phyloP scores from a whole-genome alignment of 2,113 vertebrate species.

The Prionailurus viverrinus region DNA sequence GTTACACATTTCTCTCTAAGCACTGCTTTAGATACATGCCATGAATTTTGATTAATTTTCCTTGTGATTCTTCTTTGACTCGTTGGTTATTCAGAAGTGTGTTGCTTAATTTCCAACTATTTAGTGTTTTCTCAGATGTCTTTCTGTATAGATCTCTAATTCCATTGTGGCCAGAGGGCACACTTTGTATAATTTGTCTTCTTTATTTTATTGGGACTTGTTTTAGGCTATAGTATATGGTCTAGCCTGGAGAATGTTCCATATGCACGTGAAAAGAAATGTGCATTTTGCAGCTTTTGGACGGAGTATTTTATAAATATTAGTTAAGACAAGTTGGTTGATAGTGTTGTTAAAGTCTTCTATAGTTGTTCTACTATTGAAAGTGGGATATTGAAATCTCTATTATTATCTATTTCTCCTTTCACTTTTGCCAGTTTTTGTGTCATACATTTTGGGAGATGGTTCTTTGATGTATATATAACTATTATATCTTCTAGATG shows the following conservation, averaged over 20 bases:
- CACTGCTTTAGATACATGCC: neutral
- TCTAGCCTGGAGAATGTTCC: slow-evolving; percentile 29
- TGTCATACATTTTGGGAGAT: neutral
- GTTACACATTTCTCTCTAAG: neutral
- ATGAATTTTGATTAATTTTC: neutral
- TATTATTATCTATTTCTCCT: neutral
- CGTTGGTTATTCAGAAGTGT: neutral
- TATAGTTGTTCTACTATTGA: neutral
- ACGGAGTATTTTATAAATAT: slow-evolving; percentile 8
- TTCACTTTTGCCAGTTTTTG: neutral
- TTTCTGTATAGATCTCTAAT: neutral
- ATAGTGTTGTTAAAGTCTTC: neutral
- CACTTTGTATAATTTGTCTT: neutral
- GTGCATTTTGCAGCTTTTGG: neutral
- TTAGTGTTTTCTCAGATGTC: neutral
- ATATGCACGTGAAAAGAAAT: neutral
- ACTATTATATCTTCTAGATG: neutral
- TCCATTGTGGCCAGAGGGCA: neutral
- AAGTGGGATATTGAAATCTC: neutral
- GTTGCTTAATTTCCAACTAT: slow-evolving; percentile 4
- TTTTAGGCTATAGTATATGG: neutral
- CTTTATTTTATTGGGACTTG: slow-evolving; percentile 42
- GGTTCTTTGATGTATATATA: neutral
- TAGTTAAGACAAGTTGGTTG: neutral
- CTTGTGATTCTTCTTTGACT: neutral